phyloP scores from a whole-genome alignment of 2,888 invertebrate species.

The Eupithecia insigniata region DNA sequence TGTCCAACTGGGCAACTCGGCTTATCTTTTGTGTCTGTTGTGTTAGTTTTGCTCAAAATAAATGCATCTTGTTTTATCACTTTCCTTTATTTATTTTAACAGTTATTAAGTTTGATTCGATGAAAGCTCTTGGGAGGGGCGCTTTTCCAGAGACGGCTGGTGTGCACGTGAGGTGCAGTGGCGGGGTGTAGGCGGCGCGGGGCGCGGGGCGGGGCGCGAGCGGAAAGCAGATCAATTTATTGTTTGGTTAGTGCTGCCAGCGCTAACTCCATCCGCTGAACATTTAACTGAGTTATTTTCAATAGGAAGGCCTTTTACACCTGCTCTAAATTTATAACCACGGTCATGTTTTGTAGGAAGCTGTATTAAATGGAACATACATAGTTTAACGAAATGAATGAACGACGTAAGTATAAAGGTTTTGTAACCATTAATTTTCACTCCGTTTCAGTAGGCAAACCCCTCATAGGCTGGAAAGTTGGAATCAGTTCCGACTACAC shows the following conservation, averaged over 20 bases:
- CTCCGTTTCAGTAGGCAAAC: background rate
- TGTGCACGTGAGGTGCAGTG: background rate
- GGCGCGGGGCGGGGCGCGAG: background rate
- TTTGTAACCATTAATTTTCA: background rate
- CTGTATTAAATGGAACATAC: slow-evolving; percentile 1
- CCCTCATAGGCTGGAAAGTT: background rate
- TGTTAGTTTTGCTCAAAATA: background rate
- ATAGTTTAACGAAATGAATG: background rate
- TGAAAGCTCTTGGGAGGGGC: background rate
- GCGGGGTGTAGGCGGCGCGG: background rate
- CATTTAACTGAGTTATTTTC: slow-evolving; percentile 6
- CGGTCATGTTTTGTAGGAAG: background rate
- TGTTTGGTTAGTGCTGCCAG: background rate
- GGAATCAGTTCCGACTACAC: background rate
- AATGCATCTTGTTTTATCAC: too few relatives aligned
- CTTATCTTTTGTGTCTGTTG: background rate
- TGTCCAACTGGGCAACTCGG: background rate
- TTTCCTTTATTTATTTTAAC: too few relatives aligned
- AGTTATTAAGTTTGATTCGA: too few relatives aligned
- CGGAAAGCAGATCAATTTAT: background rate
- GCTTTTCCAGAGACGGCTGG: background rate
- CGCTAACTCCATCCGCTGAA: background rate
- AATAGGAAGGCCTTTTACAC: background rate
- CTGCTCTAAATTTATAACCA: slow-evolving; percentile 6
- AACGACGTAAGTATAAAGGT: background rate